Base-by-base conservation (phyloP, 2,888 invertebrate genomes). In the Nebria salina region DNA sequence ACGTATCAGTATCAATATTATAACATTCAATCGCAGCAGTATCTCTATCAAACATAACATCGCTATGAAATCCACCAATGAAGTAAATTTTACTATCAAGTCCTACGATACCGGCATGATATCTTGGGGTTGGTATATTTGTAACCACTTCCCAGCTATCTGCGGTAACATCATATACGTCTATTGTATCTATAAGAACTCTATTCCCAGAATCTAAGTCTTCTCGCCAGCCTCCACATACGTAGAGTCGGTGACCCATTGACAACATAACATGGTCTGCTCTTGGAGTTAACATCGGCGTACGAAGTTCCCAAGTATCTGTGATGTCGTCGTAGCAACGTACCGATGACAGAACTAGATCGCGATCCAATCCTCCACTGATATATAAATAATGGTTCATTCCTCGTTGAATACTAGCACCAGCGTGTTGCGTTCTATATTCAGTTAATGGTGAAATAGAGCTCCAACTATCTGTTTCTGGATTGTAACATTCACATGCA, bases 21-120 rank as follows among this genome's bases (percentile, higher is more conserved):
- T 93, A 94, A 83, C 91, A 92, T 86, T 94, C 94, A 11, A 94
- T 92, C 72, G 91, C 91, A 3, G 92, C 91, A 80, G 93, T 93
- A 82, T 93, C 92, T 78, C 92, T 90, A 86, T 93, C 92, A 84
- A 93, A 93, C 84, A 92, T 92, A n/a, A 91, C 92, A 84, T 93
- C 92, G 70, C 92, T 92, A 81, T 92, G 91, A 86, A 94, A 92
- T 0, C 94, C 94, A 11, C 94, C 94, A 82, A 94, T 92, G 84
- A 94, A 92, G 86, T 93, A 93, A 72, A 94, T 91, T 85, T 91
- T 91, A 25, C 90, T 89, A 43, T 91, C 90, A 20, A 93, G 90
- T 26, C 92, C 90, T 6, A 93, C 92, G 75, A 93, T 92, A 1
- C 93, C 93, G 0, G 93, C 92, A 85, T 94, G 94, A 85, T 93